phyloP scores from a whole-genome alignment of 2,113 vertebrate species.

The Paradoxurus hermaphroditus region DNA sequence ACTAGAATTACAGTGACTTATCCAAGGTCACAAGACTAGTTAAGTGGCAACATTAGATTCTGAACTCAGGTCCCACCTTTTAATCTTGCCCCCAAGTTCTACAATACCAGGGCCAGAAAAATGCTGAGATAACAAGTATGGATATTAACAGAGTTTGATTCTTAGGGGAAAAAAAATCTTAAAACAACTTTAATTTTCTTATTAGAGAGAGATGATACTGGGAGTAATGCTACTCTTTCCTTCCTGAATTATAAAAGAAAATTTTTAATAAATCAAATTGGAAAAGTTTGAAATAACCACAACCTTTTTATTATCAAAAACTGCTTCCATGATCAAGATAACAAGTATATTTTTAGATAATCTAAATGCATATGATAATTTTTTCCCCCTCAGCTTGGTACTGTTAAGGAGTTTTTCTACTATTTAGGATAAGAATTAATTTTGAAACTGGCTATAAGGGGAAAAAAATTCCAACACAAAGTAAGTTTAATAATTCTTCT shows the following conservation, averaged over 20 bases:
- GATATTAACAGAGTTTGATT: neutral
- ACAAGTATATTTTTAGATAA: conserved; percentile 23
- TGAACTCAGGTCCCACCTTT: neutral
- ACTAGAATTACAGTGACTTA: neutral
- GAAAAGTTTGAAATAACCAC: neutral
- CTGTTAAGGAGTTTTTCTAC: neutral
- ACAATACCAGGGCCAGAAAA: neutral
- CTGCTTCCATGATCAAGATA: neutral
- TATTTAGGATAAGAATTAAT: conserved; percentile 32
- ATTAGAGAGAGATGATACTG: neutral
- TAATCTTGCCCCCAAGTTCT: neutral
- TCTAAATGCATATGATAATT: neutral
- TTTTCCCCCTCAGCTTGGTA: conserved; percentile 21
- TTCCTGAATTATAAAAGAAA: neutral
- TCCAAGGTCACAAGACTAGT: neutral
- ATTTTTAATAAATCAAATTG: conserved; percentile 37
- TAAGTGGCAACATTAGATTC: neutral
- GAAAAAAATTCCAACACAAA: neutral
- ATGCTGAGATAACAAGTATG: neutral
- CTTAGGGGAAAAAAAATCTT: neutral
- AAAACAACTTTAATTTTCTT: neutral
- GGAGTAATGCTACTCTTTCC: conserved; percentile 13
- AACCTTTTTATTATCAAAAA: conserved; percentile 20
- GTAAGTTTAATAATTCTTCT: neutral
- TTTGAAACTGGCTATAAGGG: conserved; percentile 16